Conservation (phyloP, 2,888 invertebrate genomes). For the Eristalis pertinax region DNA sequence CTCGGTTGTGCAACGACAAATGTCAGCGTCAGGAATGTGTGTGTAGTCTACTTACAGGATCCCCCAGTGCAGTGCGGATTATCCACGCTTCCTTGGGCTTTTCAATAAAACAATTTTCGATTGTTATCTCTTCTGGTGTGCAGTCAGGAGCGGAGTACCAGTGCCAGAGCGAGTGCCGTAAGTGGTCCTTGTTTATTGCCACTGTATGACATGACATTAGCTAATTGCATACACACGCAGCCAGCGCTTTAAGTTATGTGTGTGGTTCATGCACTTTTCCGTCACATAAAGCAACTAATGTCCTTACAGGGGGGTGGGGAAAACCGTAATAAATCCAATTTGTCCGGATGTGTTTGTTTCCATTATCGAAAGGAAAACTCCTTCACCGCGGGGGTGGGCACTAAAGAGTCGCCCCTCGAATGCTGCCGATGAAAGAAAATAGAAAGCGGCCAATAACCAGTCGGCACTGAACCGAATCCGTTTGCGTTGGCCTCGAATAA, state of each 20-base stretch:
- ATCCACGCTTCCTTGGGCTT: conserved; percentile 73
- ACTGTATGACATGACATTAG: conserved; percentile 68
- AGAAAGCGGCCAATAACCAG: background rate
- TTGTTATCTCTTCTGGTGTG: conserved; percentile 49
- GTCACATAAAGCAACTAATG: conserved; percentile 64
- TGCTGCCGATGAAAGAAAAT: background rate
- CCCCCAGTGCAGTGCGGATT: conserved; percentile 76
- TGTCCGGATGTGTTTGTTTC: conserved; percentile 65
- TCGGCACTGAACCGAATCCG: conserved; percentile 32
- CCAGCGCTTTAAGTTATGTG: conserved; percentile 27
- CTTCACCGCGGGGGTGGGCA: conserved; percentile 19
- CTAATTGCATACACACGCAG: conserved; percentile 65
- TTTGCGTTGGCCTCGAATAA: conserved; percentile 11
- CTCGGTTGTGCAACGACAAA: conserved; percentile 11
- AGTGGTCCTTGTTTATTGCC: conserved; percentile 63
- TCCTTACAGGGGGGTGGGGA: conserved; percentile 25
- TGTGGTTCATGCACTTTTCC: conserved; percentile 61
- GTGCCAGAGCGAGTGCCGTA: conserved; percentile 1
- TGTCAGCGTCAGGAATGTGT: conserved; percentile 4
- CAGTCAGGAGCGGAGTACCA: background rate
- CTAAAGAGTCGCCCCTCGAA: background rate
- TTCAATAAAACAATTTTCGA: conserved; percentile 69
- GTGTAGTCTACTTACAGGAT: conserved; percentile 44
- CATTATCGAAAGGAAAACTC: conserved; percentile 57
- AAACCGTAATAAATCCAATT: conserved; percentile 64